Base-by-base conservation (phyloP, 2,113 vertebrate genomes). In the Nettapus auritus region DNA sequence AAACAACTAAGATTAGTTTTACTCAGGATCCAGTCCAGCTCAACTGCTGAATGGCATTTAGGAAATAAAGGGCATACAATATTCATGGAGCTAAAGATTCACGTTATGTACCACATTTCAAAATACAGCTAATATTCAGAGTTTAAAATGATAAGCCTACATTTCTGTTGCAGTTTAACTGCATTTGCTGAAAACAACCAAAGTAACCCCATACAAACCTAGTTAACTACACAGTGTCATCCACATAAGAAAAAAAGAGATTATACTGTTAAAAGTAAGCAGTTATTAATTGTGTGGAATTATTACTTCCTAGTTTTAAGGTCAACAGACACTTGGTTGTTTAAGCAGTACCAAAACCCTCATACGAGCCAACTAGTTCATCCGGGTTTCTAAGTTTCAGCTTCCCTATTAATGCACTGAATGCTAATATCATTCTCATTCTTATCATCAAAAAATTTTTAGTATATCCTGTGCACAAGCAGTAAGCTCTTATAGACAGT, bases 401-500 rank as follows among this genome's bases (percentile, higher is more conserved):
- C 40, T 53, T 82, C 38, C 18, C 53, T 76, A 63, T 55, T 88
- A 84, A 64, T 28, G 34, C 15, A 46, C 26, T 69, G n/a, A 86
- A 52, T 44, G 34, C 48, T 50, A 70, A 64, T 33, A 85, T 9
- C 92, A 55, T 90, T 76, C 63, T 85, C 31, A 60, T 52, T 76
- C 79, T 70, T 52, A 3, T 8, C 29, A 81, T 40, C 48, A 90
- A 53, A 89, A 82, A 38, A 26, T 48, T 92, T 86, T 96, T 82
- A 69, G 52, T 26, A 59, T 8, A 60, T 25, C 12, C 44, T 10
- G 0, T 48, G 46, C 36, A 73, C 15, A 59, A 82, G 34, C 5
- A 84, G 29, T 60, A 52, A 28, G 46, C 31, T 20, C 62, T 92
- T 44, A 48, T 3, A 76, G 38, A 82, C 87, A 66, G 64, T 19